phyloP scores from a whole-genome alignment of 2,797 vertebrate species.

The Lycodopsis pacificus region DNA sequence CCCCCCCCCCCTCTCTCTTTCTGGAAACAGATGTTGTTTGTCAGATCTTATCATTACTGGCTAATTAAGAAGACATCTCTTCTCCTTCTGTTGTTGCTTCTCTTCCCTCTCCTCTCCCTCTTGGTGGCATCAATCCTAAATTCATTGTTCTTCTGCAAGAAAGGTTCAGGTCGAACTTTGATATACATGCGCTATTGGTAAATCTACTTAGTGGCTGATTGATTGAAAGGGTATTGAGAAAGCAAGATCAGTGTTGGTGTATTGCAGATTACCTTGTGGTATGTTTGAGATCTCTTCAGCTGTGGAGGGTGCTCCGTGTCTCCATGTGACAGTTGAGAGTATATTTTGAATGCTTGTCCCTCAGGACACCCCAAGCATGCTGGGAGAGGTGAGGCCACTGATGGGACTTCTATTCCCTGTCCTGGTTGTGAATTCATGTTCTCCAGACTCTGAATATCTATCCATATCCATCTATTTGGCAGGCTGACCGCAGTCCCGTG shows the following conservation, averaged over 20 bases:
- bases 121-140: constrained; percentile 73
- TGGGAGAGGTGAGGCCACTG: constrained; percentile 83
- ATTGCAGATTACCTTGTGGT: constrained; percentile 56
- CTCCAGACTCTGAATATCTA: constrained; percentile 75
- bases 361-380: constrained; percentile 75
- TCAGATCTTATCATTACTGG: constrained; percentile 90
- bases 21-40: constrained; percentile 90
- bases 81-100: constrained; percentile 82
- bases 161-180: constrained; percentile 67
- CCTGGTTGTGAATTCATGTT: constrained; percentile 83
- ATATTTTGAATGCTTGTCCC: constrained; percentile 77
- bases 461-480: constrained; percentile 78
- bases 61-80: constrained; percentile 90
- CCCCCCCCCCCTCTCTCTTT: constrained; percentile 65
- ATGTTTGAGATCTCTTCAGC: constrained; percentile 62
- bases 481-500: constrained; percentile 68
- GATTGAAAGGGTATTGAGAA: constrained; percentile 66
- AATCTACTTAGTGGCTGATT: constrained; percentile 66
- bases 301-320: constrained; percentile 58
- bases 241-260: constrained; percentile 42
- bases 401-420: constrained; percentile 82
- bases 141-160: constrained; percentile 73
- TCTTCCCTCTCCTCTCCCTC: constrained; percentile 78
- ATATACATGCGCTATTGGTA: constrained; percentile 49
- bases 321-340: constrained; percentile 78